phyloP scores from a whole-genome alignment of 2,797 vertebrate species.

The Merluccius polli region DNA sequence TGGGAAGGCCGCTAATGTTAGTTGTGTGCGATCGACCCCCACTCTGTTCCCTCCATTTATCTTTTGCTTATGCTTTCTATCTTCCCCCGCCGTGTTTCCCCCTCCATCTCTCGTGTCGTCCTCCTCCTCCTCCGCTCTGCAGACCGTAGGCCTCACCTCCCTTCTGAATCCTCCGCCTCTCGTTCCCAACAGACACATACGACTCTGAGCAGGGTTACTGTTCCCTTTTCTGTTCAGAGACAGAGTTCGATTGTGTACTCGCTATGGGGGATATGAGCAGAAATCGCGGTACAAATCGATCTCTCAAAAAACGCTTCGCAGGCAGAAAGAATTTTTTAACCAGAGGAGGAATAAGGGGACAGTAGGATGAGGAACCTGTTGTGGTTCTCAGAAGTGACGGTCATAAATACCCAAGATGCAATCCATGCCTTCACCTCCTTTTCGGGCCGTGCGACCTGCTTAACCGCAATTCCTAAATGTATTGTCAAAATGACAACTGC shows the following conservation, averaged over 20 bases:
- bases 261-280: background rate
- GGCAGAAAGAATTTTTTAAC: too few relatives aligned
- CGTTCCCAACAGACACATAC: constrained; percentile 44
- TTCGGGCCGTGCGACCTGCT: constrained; percentile 37
- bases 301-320: background rate
- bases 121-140: background rate
- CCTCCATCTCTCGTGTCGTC: background rate
- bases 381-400: background rate
- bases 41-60: background rate
- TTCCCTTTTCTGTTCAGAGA: background rate
- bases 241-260: too few relatives aligned
- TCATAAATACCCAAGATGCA: constrained; percentile 36
- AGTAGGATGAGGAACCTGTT: background rate
- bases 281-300: background rate
- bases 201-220: background rate
- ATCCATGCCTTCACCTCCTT: constrained; percentile 6
- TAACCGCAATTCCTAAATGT: constrained; percentile 61
- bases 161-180: constrained; percentile 34
- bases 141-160: constrained; percentile 19
- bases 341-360: background rate
- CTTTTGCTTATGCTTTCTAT: constrained; percentile 16
- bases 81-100: background rate
- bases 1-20: background rate
- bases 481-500: constrained; percentile 40
- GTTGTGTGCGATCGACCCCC: too few relatives aligned